Percentiles rank a stretch among this genome's conserved stretches.
Evolutionary conservation across 2,113 vertebrate species (phyloP).

Genomic region (Microtus oregoni): DNA sequence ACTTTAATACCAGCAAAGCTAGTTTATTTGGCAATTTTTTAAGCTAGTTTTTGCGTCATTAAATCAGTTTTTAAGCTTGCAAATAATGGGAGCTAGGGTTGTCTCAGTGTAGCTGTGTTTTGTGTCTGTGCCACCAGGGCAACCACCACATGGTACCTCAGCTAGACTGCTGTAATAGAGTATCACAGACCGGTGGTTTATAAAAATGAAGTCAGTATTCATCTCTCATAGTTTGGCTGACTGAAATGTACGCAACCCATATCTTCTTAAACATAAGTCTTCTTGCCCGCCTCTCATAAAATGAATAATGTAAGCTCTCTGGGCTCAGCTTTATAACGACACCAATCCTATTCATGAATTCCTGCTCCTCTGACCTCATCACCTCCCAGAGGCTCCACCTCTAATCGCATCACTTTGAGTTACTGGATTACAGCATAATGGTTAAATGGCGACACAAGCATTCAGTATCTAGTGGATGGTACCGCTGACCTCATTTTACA

Average conservation of each 20-base stretch:
- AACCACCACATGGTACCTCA: neutral
- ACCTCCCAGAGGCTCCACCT: neutral
- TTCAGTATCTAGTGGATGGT: neutral
- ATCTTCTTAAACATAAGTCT: neutral
- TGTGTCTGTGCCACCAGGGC: neutral
- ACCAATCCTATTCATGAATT: neutral
- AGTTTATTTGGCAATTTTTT: conserved; percentile 36
- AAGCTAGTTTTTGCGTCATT: neutral
- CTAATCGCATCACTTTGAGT: neutral
- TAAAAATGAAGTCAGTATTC: neutral
- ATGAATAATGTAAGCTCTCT: neutral
- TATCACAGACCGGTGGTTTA: neutral
- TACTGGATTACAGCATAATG: neutral
- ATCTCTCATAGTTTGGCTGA: neutral
- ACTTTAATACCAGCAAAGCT: neutral
- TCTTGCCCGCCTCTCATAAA: neutral
- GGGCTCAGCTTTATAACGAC: neutral
- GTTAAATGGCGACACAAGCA: neutral
- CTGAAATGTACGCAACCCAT: neutral
- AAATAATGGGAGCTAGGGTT: neutral
- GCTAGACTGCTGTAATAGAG: neutral
- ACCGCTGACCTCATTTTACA: neutral
- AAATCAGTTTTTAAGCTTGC: neutral
- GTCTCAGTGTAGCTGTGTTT: neutral
- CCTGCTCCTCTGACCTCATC: neutral